Evolutionary conservation across 2,113 vertebrate genomes (phyloP).

Genomic region (Notothenia rossii): DNA sequence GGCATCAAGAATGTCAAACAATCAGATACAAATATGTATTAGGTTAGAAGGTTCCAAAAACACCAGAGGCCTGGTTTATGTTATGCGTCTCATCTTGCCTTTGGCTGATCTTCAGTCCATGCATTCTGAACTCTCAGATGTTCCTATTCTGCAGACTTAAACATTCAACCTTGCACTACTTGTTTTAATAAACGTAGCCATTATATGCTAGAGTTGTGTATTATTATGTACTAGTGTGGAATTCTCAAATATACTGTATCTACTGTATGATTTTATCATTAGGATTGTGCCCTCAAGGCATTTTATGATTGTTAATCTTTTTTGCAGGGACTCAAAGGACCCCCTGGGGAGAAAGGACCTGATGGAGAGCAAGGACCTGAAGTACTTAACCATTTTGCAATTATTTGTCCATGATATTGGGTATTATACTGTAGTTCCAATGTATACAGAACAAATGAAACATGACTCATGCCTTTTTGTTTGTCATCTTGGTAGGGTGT

Average conservation of each 20-base stretch:
- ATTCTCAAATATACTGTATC: not conserved
- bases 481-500: conserved; percentile 83
- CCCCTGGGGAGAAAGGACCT: conserved; percentile 88
- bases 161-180: conserved; percentile 11
- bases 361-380: conserved; percentile 91
- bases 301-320: conserved; percentile 52
- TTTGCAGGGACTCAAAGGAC: conserved; percentile 90
- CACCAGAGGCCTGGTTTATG: conserved; percentile 44
- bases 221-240: conserved; percentile 29
- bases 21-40: conserved; percentile 61
- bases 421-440: not conserved
- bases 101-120: conserved; percentile 40
- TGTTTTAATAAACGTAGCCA: not conserved
- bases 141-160: conserved; percentile 7
- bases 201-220: conserved; percentile 8
- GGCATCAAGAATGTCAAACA: conserved; percentile 62
- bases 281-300: not conserved
- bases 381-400: conserved; percentile 76
- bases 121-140: conserved; percentile 13
- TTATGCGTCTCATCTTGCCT: conserved; percentile 63
- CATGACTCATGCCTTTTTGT: not conserved
- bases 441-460: not conserved
- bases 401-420: not conserved
- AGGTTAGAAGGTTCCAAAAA: conserved; percentile 32
- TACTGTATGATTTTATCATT: not conserved